A percentile compares a stretch with the other conserved stretches of the same genome.
These are phyloP conservation scores for Aricia agestis DNA, from an alignment of 1,140 invertebrate genomes.

Conservation along the genomic window DNA sequence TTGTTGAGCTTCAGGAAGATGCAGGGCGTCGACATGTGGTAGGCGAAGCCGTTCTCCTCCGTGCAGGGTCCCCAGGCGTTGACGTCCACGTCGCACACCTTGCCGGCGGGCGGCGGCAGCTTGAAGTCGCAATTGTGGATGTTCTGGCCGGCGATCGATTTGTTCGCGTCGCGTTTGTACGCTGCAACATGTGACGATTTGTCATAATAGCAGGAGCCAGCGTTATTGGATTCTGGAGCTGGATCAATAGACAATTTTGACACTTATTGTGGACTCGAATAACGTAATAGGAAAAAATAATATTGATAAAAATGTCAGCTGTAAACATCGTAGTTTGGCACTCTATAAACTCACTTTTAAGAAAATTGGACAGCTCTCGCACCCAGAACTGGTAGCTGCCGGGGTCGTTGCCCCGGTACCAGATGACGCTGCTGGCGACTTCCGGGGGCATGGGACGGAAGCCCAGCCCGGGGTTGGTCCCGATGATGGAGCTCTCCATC, in stretches of 20 bases:
- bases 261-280: too few species aligned
- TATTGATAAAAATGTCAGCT: too few species aligned
- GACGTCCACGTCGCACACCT: constrained; percentile 76
- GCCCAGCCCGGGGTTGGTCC: constrained; percentile 94
- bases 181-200: constrained; percentile 60
- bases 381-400: constrained; percentile 88
- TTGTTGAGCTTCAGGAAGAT: constrained; percentile 91
- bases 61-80: constrained; percentile 82
- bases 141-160: constrained; percentile 79
- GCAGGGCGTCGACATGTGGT: constrained; percentile 86
- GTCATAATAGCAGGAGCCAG: too few species aligned
- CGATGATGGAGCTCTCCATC: constrained; percentile 88
- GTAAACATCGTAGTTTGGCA: neutral
- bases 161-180: constrained; percentile 81
- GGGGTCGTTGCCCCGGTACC: constrained; percentile 88
- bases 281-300: too few species aligned
- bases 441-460: constrained; percentile 94
- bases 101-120: constrained; percentile 78
- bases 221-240: too few species aligned
- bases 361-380: constrained; percentile 82
- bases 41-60: constrained; percentile 84
- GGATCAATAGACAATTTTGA: too few species aligned
- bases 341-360: constrained; percentile 60
- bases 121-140: constrained; percentile 82
- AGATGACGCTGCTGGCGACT: constrained; percentile 94